These are phyloP conservation scores for Steromphala cineraria DNA, from an alignment of 2,888 invertebrate species.

Conservation along the genomic window DNA sequence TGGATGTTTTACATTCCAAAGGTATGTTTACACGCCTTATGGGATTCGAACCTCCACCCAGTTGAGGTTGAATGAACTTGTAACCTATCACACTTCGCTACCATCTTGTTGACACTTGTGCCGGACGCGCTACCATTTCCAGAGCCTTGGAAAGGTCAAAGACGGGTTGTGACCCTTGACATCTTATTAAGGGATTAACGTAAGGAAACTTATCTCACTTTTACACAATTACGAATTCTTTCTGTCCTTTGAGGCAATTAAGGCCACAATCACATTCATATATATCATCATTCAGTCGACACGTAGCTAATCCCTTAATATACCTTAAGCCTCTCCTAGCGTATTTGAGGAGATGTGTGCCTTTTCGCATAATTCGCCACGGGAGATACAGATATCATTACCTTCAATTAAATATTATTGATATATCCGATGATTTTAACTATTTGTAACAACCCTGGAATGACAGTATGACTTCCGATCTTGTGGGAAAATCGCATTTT, in stretches of 20 bases:
- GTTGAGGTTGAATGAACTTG: background rate
- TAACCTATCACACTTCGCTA: background rate
- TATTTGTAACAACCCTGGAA: too few species aligned
- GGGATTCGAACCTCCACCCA: background rate
- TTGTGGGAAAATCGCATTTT: too few species aligned
- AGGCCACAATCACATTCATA: background rate
- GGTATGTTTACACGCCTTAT: background rate
- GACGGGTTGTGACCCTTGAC: background rate
- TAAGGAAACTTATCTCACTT: constrained; percentile 8
- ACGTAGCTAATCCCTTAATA: constrained; percentile 6
- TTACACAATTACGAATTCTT: background rate
- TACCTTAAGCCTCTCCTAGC: background rate
- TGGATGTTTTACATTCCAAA: background rate
- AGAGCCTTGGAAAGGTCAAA: background rate
- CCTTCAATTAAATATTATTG: too few species aligned
- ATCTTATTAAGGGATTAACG: constrained; percentile 11
- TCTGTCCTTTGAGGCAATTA: background rate
- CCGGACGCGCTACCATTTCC: background rate
- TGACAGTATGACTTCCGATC: too few species aligned
- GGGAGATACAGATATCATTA: too few species aligned
- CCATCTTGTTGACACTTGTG: background rate
- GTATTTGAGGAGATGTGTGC: too few species aligned
- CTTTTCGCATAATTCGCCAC: too few species aligned
- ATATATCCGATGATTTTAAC: too few species aligned
- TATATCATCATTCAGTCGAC: background rate